phyloP scores from a whole-genome alignment of 2,888 invertebrate genomes.

The Colletes collaris region DNA sequence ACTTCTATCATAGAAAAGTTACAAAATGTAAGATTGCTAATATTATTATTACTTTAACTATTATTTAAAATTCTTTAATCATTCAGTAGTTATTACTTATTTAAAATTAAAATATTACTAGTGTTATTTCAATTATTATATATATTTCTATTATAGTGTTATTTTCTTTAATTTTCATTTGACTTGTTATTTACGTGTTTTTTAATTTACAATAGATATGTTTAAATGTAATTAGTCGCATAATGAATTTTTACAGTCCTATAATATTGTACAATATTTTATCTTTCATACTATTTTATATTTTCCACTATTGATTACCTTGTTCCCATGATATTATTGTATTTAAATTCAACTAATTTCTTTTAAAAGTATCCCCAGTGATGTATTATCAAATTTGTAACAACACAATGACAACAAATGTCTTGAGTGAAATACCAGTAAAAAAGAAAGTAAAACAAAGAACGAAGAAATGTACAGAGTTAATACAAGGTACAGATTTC shows the following conservation, averaged over 20 bases:
- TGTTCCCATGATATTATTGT: too few relatives aligned
- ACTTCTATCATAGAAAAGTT: conserved; percentile 67
- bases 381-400: conserved; percentile 63
- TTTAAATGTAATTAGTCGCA: too few relatives aligned
- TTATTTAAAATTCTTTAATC: too few relatives aligned
- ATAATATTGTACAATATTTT: too few relatives aligned
- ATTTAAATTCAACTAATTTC: too few relatives aligned
- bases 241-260: too few relatives aligned
- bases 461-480: conserved; percentile 87
- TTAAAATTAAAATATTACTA: too few relatives aligned
- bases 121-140: neutral
- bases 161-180: neutral
- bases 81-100: too few relatives aligned
- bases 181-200: neutral
- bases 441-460: conserved; percentile 84
- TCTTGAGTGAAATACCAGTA: conserved; percentile 76
- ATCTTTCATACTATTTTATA: too few relatives aligned
- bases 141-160: neutral
- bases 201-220: neutral
- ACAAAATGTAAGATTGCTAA: conserved; percentile 66
- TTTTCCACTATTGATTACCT: too few relatives aligned
- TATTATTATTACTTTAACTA: neutral
- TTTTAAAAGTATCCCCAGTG: conserved; percentile 33
- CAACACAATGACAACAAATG: conserved; percentile 68
- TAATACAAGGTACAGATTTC: conserved; percentile 86